Base-by-base conservation (phyloP, 2,113 vertebrate species). In the Trogon surrucura region DNA sequence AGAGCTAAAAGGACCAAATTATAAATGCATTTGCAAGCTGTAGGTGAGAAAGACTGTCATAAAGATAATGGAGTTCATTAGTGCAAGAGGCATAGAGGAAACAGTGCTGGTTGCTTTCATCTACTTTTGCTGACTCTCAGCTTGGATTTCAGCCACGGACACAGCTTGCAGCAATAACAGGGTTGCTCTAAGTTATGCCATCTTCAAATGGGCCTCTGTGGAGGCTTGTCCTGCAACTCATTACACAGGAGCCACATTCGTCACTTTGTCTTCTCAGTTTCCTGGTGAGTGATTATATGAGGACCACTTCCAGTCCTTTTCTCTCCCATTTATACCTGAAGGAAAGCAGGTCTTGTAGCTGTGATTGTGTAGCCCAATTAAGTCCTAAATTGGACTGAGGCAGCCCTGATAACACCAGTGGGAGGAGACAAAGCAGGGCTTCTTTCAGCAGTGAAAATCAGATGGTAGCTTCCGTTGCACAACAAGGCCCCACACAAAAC, bases 91-190 rank as follows among this genome's bases (percentile, higher is more conserved):
- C 75, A 48, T 1, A 77, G 69, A 94, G 72, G 90, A 93, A 95
- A 80, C 18, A 30, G 60, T 26, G 58, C 57, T 88, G 50, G 67
- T 77, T 93, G 51, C 89, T 96, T 94, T 96, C 69, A 91, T 88
- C 88, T 83, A 15, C 41, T 94, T 95, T 83, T 90, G 91, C 88
- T 95, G 91, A 97, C 85, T 64, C 60, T 94, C 64, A 66, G 2
- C n/a, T 95, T 96, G 96, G 91, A 91, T 77, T 44, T 86, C 75
- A 88, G 95, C 89, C 93, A 94, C 2, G 17, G 67, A 71, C 60
- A 83, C 87, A 96, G 82, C 65, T 84, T 91, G 82, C 47, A 88
- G 57, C 83, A 96, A 85, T 85, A 89, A 80, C 4, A 77, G 58
- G 18, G 67, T 12, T 69, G 34, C 27, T 88, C 62, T 91, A 66